Evolutionary conservation across 2,888 invertebrate genomes (phyloP).

Genomic region (Dusona sp.): DNA sequence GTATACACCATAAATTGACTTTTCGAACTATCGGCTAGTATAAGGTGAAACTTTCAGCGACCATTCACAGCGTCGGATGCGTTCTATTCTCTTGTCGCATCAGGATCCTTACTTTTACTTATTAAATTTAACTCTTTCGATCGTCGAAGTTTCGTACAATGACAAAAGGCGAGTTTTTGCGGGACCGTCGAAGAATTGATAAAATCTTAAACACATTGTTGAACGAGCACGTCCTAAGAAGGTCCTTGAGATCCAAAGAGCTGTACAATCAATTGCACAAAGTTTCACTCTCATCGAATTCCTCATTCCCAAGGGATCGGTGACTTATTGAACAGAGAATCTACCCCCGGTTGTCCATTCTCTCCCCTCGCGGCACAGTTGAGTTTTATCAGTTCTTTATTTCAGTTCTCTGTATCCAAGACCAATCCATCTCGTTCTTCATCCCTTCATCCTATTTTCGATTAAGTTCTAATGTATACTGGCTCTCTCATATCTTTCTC

Average conservation of each 20-base stretch:
- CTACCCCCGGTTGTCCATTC: slow-evolving; percentile 28
- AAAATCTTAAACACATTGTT: slow-evolving; percentile 49
- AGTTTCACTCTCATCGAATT: slow-evolving; percentile 11
- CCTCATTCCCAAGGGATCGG: slow-evolving; percentile 37
- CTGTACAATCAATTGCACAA: slow-evolving; percentile 34
- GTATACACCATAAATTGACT: slow-evolving; percentile 35
- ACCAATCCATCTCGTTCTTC: slow-evolving; percentile 42
- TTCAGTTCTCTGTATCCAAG: neutral
- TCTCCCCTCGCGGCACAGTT: neutral
- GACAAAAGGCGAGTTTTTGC: slow-evolving; percentile 13
- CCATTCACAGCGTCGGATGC: neutral
- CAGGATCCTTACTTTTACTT: slow-evolving; percentile 7
- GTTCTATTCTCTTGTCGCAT: neutral
- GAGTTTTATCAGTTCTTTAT: slow-evolving; percentile 67
- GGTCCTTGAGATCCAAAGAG: slow-evolving; percentile 31
- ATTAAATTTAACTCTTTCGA: slow-evolving; percentile 24
- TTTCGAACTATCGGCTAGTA: slow-evolving; percentile 26
- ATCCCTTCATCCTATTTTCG: slow-evolving; percentile 68
- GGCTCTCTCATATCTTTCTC: slow-evolving; percentile 2
- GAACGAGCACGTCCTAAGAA: neutral
- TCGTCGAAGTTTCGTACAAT: slow-evolving; percentile 1
- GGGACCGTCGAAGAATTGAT: slow-evolving; percentile 29
- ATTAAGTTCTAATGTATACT: slow-evolving; percentile 68
- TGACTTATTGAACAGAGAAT: slow-evolving; percentile 48
- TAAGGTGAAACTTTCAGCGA: slow-evolving; percentile 8